Evolutionary conservation across 2,888 invertebrate species (phyloP), one percentile per base, ranked within the genome.

Genomic region (Sthenelais limicola): DNA sequence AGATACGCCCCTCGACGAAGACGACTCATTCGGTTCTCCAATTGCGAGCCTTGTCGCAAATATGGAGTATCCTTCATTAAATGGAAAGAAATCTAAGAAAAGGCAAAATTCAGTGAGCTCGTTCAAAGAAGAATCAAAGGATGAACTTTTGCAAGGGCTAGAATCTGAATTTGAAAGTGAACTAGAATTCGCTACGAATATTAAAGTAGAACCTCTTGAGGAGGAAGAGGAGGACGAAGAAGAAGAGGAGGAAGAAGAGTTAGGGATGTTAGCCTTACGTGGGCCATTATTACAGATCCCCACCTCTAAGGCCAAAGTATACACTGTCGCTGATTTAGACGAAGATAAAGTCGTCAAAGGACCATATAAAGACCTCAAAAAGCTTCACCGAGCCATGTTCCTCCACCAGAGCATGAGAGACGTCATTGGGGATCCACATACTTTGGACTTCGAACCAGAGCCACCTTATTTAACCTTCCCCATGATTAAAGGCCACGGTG

Each of bases 281-380:
- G 73, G 73, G n/a, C 74, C 74, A 1, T 38, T 74, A 21, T 62
- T 74, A 7, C 74, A 74, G 43, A 18, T 74, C 18, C 74, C 74
- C 12, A 74, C 74, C 4, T 49, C 72, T 48, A 26, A 51, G 4
- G 54, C 43, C 12, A 74, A 74, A 32, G 72, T 68, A 7, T 74
- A 74, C 68, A 68, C 68, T 3, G 15, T 52, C 3, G 48, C 68
- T 1, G 74, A 74, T 24, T 9, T 72, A 21, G 49, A 33, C 4
- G 54, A 38, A 4, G 18, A 51, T 5, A 49, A 51, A 24, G 74
- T 74, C n/a, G 30, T 67, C 26, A 74, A 74, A 52, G 74, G 74
- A 5, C 74, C 74, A 0, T 74, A 68, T 26, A 28, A 7, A 30
- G 35, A 30, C 18, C 21, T 30, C n/a, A 26, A 4, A 28, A 68